These are phyloP conservation scores for Etia nguti DNA, from an alignment of 2,113 vertebrate genomes.

Conservation along the genomic window DNA sequence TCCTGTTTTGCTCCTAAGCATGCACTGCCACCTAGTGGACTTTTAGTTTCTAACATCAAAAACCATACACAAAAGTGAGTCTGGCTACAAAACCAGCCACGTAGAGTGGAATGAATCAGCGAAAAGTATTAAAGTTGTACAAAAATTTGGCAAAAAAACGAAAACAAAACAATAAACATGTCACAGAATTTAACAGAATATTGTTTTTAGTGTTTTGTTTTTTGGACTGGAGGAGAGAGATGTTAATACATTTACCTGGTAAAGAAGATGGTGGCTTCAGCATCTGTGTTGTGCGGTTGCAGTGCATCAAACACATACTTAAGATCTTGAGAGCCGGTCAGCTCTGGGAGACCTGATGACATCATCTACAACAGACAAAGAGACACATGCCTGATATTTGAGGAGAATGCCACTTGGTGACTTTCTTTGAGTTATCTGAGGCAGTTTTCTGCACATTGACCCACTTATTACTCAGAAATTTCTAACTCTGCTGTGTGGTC, in stretches of 20 bases:
- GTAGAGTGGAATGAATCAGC: neutral
- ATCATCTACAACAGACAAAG: constrained; percentile 80
- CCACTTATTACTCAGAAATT: neutral
- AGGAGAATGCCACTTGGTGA: neutral
- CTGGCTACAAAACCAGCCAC: neutral
- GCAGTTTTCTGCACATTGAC: neutral
- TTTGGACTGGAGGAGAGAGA: neutral
- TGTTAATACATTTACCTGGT: constrained; percentile 79
- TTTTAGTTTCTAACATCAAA: neutral
- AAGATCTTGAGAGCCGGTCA: constrained; percentile 86
- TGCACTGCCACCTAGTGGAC: constrained; percentile 27
- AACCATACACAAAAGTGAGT: neutral
- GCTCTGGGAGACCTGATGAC: constrained; percentile 91
- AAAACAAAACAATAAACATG: neutral
- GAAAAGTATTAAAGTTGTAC: neutral
- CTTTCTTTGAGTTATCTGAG: neutral
- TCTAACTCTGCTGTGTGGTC: neutral
- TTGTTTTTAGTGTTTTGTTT: neutral
- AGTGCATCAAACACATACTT: constrained; percentile 96
- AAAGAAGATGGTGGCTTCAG: constrained; percentile 97
- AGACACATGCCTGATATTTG: neutral
- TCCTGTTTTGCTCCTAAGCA: neutral
- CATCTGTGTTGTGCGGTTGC: constrained; percentile 92
- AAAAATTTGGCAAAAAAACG: neutral
- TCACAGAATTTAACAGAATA: neutral